phyloP scores from a whole-genome alignment of 2,113 vertebrate genomes.

The Trochalopteron elliotii region DNA sequence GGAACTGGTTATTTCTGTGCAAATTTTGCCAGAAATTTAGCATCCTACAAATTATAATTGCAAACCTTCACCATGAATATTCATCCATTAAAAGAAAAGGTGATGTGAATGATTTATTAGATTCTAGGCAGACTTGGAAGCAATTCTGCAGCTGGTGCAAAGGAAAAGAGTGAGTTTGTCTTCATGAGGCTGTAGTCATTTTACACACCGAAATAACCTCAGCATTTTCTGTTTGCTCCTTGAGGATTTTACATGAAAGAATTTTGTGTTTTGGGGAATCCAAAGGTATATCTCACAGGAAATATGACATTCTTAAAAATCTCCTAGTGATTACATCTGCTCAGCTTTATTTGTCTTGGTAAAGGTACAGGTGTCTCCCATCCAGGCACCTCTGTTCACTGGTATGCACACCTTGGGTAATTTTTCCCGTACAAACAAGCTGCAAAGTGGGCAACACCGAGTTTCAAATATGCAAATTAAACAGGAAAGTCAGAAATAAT shows the following conservation, averaged over 20 bases:
- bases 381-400: not conserved
- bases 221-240: not conserved
- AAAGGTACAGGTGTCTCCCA: not conserved
- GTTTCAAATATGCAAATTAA: not conserved
- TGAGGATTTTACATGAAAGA: not conserved
- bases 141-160: not conserved
- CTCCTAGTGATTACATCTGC: not conserved
- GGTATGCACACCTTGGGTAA: not conserved
- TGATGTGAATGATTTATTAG: conserved; percentile 2
- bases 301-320: not conserved
- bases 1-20: not conserved
- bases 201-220: not conserved
- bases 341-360: not conserved
- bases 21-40: conserved; percentile 18
- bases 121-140: not conserved
- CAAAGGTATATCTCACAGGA: not conserved
- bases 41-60: not conserved
- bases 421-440: not conserved
- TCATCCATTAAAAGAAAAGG: not conserved
- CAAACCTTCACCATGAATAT: conserved; percentile 14
- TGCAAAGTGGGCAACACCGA: not conserved
- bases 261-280: not conserved
- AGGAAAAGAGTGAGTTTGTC: not conserved
- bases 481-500: not conserved
- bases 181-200: not conserved